These are phyloP conservation scores for Chelmon rostratus DNA, from an alignment of 2,797 vertebrate species.

Conservation along the genomic window DNA sequence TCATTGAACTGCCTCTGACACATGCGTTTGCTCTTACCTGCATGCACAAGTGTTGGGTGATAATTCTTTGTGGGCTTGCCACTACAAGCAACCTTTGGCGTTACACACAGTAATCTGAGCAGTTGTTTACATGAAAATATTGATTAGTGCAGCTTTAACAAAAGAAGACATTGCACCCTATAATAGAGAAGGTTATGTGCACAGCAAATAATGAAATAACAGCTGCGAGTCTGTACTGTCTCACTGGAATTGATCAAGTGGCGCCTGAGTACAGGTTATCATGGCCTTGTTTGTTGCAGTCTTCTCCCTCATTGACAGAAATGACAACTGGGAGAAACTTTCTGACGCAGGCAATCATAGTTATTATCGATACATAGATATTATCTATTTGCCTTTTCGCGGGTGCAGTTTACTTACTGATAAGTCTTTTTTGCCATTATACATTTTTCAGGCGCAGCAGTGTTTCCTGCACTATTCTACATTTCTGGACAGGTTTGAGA, in stretches of 20 bases:
- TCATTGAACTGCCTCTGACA: too few species aligned
- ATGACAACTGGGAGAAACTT: constrained; percentile 8
- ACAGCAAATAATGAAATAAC: background rate
- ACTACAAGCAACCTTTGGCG: background rate
- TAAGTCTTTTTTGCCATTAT: background rate
- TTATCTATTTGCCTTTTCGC: constrained; percentile 18
- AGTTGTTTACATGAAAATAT: background rate
- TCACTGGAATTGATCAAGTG: background rate
- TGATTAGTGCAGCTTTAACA: background rate
- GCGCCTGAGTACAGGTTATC: background rate
- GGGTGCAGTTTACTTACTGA: constrained; percentile 15
- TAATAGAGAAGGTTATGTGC: background rate
- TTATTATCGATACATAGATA: constrained; percentile 11
- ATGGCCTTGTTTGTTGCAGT: constrained; percentile 1
- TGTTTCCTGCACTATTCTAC: constrained; percentile 20
- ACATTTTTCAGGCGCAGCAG: constrained; percentile 16
- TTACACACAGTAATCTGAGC: background rate
- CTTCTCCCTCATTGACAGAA: constrained; percentile 6
- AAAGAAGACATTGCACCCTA: background rate
- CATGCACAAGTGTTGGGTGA: too few species aligned
- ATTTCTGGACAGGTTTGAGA: constrained; percentile 58
- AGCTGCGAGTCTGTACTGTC: background rate
- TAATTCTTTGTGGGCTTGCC: background rate
- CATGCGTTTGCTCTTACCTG: too few species aligned
- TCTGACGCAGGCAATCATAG: background rate